Evolutionary conservation across 1,140 invertebrate genomes (phyloP).

Genomic region (Anagrus nilaparvatae): DNA sequence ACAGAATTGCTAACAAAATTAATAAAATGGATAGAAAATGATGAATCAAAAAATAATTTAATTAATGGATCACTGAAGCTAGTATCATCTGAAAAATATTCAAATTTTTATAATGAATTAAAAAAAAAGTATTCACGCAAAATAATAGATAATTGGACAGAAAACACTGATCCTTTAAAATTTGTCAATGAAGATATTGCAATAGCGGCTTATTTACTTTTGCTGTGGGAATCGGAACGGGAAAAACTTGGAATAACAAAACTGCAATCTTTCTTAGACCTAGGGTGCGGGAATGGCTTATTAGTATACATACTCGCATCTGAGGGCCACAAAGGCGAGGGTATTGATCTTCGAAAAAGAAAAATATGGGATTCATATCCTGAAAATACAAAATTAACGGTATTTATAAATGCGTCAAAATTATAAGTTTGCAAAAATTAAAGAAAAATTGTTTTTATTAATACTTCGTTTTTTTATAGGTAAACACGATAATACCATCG

Average conservation of each 20-base stretch:
- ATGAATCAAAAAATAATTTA: constrained; percentile 21
- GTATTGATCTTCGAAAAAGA: constrained; percentile 80
- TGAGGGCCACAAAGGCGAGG: constrained; percentile 79
- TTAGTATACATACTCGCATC: constrained; percentile 77
- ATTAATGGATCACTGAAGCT: constrained; percentile 55
- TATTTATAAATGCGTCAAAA: constrained; percentile 18
- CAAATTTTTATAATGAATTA: constrained; percentile 57
- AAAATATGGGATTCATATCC: constrained; percentile 84
- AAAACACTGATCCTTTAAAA: constrained; percentile 87
- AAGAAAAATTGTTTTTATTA: constrained; percentile 22
- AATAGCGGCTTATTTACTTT: constrained; percentile 84
- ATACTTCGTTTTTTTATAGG: constrained; percentile 34
- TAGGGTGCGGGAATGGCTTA: constrained; percentile 95
- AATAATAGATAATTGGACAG: constrained; percentile 70
- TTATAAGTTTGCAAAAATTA: constrained; percentile 16
- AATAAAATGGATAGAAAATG: constrained; percentile 51
- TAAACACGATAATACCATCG: constrained; percentile 58
- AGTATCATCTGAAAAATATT: constrained; percentile 60
- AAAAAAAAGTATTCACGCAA: constrained; percentile 71
- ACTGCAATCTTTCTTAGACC: constrained; percentile 74
- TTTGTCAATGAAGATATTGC: constrained; percentile 95
- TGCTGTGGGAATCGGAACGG: constrained; percentile 58
- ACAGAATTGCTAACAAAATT: constrained; percentile 52
- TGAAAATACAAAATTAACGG: constrained; percentile 37
- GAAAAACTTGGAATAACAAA: constrained; percentile 30